Conservation (phyloP, 2,888 invertebrate species). For the Dendrolimus pini region DNA sequence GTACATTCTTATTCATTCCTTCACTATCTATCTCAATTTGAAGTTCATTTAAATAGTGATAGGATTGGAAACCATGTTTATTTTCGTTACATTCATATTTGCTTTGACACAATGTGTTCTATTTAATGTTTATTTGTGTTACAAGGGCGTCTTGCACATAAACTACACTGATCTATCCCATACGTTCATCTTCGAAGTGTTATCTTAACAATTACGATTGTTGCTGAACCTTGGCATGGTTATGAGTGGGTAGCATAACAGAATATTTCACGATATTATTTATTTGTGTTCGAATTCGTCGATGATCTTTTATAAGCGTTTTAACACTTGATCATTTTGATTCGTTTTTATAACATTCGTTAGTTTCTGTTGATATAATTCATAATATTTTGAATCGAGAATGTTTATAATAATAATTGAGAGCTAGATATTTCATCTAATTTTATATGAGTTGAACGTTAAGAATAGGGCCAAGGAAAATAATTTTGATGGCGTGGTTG, state of each 20-base stretch:
- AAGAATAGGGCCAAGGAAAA: too few species aligned
- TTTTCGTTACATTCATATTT: conserved; percentile 23
- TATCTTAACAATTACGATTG: conserved; percentile 53
- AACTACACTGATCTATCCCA: conserved; percentile 21
- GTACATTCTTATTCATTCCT: conserved; percentile 25
- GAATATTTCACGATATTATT: conserved; percentile 41
- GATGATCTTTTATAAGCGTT: conserved; percentile 42
- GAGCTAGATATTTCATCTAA: too few species aligned
- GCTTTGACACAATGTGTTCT: conserved; percentile 12
- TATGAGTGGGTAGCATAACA: conserved; percentile 23
- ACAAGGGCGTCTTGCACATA: conserved; percentile 17
- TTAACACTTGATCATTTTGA: conserved; percentile 34
- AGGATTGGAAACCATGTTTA: conserved; percentile 31
- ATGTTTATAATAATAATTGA: too few species aligned
- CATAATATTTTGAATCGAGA: too few species aligned
- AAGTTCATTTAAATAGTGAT: conserved; percentile 22
- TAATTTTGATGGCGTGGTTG: too few species aligned
- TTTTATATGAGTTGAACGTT: too few species aligned
- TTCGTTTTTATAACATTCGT: conserved; percentile 47
- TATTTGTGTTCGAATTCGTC: conserved; percentile 44
- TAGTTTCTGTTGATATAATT: conserved; percentile 29
- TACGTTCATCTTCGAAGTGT: conserved; percentile 32
- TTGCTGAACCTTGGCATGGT: conserved; percentile 55
- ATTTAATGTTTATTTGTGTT: conserved; percentile 18
- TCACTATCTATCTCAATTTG: conserved; percentile 20